Conservation (phyloP, 2,113 vertebrate genomes). For the Zingel zingel region DNA sequence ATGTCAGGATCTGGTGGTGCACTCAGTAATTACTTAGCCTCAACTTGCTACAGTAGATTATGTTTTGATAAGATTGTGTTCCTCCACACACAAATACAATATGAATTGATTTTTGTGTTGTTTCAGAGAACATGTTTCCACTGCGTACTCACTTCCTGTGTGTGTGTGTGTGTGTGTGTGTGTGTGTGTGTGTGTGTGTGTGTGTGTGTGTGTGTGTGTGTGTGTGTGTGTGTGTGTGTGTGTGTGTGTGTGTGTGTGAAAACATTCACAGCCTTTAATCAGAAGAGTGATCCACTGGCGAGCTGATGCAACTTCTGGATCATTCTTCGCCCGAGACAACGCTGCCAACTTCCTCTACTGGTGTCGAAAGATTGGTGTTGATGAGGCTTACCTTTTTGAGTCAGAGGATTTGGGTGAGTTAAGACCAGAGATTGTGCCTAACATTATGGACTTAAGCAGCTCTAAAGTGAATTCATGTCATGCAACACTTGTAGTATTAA, state of each 20-base stretch:
- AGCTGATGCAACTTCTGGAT: conserved; percentile 93
- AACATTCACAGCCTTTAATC: conserved; percentile 69
- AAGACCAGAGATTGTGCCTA: neutral
- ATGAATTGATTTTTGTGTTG: neutral
- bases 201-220: conserved; percentile 20
- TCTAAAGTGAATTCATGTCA: conserved; percentile 18
- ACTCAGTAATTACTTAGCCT: neutral
- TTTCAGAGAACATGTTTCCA: conserved; percentile 13
- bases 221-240: too few relatives aligned
- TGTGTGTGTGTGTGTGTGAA: conserved; percentile 6
- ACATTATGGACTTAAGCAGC: conserved; percentile 9
- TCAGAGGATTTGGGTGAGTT: conserved; percentile 97
- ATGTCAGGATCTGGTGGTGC: neutral
- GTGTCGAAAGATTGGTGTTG: conserved; percentile 96
- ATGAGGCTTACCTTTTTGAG: conserved; percentile 95
- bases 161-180: conserved; percentile 1
- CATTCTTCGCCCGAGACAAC: conserved; percentile 98
- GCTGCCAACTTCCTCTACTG: conserved; percentile 97
- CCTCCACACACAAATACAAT: neutral
- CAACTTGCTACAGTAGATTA: neutral
- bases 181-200: conserved; percentile 1
- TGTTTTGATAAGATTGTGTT: conserved; percentile 24
- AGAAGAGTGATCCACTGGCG: conserved; percentile 92
- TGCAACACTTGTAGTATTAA: neutral
- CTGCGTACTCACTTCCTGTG: neutral